These are phyloP conservation scores for Drosophila seguyi DNA, from an alignment of 1,140 invertebrate genomes.

Conservation along the genomic window DNA sequence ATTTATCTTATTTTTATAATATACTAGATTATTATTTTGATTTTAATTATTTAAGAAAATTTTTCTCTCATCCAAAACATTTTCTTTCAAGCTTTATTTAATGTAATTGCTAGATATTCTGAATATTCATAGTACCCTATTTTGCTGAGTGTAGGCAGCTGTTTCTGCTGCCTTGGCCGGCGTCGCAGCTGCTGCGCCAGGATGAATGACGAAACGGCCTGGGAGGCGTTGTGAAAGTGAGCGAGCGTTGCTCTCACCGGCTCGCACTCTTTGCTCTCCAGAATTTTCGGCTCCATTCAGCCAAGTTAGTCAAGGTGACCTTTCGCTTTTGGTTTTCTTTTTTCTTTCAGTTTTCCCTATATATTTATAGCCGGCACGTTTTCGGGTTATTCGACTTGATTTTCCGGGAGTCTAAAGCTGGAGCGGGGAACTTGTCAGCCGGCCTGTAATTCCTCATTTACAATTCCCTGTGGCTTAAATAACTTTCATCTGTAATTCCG, in stretches of 20 bases:
- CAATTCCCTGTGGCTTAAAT: slow-evolving; percentile 34
- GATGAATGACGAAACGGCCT: slow-evolving; percentile 77
- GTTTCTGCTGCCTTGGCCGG: slow-evolving; percentile 23
- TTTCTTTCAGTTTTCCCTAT: slow-evolving; percentile 14
- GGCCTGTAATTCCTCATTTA: slow-evolving; percentile 30
- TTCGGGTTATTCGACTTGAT: slow-evolving; percentile 43
- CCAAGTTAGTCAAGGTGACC: slow-evolving; percentile 76
- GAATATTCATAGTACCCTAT: neutral
- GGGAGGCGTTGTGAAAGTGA: slow-evolving; percentile 67
- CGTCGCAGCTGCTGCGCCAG: slow-evolving; percentile 50
- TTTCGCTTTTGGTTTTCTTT: slow-evolving; percentile 41
- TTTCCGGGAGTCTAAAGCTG: slow-evolving; percentile 40
- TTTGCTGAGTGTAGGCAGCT: slow-evolving; percentile 26
- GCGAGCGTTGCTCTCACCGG: slow-evolving; percentile 30
- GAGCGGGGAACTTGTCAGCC: slow-evolving; percentile 11
- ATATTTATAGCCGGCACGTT: slow-evolving; percentile 69
- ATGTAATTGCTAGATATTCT: neutral
- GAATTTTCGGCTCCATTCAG: slow-evolving; percentile 59
- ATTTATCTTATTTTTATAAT: too few relatives aligned
- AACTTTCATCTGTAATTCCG: slow-evolving; percentile 54
- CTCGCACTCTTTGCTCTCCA: slow-evolving; percentile 54
- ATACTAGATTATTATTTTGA: too few relatives aligned
- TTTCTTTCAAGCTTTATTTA: too few relatives aligned
- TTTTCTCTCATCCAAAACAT: too few relatives aligned
- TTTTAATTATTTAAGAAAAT: too few relatives aligned